Evolutionary conservation across 1,140 invertebrate species (phyloP), one percentile per base, ranked within the genome.

Genomic region (Drosophila elegans): DNA sequence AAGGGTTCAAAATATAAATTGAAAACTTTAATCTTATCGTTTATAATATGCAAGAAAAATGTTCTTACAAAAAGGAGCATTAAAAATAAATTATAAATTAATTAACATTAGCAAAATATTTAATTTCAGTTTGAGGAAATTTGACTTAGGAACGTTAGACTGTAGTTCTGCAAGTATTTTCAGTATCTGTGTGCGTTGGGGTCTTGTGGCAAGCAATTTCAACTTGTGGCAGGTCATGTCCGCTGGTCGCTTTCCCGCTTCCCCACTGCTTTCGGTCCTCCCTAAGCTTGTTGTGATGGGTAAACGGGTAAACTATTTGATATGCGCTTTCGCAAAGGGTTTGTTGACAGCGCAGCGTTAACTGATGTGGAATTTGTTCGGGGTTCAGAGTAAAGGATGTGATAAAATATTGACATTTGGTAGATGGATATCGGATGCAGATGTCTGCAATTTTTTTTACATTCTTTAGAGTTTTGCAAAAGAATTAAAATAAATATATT

Each of bases 181-280:
- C n/a, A n/a, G 52, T 64, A 34, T 51, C 27, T 36, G 27, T 62
- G 49, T 36, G 32, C 21, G 42, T 45, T 42, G 10, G 64, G 39
- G 49, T 59, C 42, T 38, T 53, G 57, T 49, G 52, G 76, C 74
- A 78, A 72, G 57, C 74, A 78, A 78, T 78, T 78, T 78, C 55
- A 64, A 69, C 75, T 78, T 78, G 66, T 64, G 76, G 76, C 76
- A 78, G 76, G 76, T 78, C 76, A 78, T 78, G 74, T 78, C 74
- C 75, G 64, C 45, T 56, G 49, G 38, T 32, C 61, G 27, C 39
- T 21, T 36, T 54, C 44, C 54, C 41, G 54, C 61, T 41, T n/a
- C n/a, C n/a, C n/a, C 39, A 44, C 56, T 49, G 39, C 25, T 5
- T 25, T 39, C 10, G 44, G 27, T 42, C 52, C 66, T 34, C 74